Evolutionary conservation across 2,888 invertebrate species (phyloP).

Genomic region (Ectemnius lituratus): DNA sequence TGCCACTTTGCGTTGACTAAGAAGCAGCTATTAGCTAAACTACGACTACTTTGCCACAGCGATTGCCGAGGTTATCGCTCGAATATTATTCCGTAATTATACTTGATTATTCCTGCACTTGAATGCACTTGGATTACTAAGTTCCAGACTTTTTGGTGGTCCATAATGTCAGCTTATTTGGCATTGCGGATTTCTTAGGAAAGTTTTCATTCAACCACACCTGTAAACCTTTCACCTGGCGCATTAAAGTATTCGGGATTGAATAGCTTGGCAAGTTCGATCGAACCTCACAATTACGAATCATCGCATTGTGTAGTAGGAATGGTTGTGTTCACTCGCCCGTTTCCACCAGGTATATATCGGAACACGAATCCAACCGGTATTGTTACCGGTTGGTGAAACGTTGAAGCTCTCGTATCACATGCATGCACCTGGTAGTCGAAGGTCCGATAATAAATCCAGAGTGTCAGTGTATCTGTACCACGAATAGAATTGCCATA

Average conservation of each 20-base stretch:
- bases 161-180: too few species aligned
- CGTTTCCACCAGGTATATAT: neutral
- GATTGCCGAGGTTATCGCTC: neutral
- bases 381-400: neutral
- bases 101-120: too few species aligned
- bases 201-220: conserved; percentile 45
- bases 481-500: too few species aligned
- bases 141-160: too few species aligned
- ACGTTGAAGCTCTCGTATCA: neutral
- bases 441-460: too few species aligned
- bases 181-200: too few species aligned
- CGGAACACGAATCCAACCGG: neutral
- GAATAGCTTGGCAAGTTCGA: conserved; percentile 21
- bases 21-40: conserved; percentile 14
- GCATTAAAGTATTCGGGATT: conserved; percentile 27
- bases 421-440: neutral
- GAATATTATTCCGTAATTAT: neutral
- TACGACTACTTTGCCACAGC: conserved; percentile 11
- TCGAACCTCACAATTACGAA: conserved; percentile 26
- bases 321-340: conserved; percentile 20
- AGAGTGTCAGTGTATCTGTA: too few species aligned
- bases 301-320: conserved; percentile 24
- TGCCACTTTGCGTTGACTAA: conserved; percentile 13
- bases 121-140: too few species aligned
- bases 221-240: conserved; percentile 54